Evolutionary conservation across 2,797 vertebrate genomes (phyloP), one percentile per base, ranked within the genome.

Genomic region (Rhadinocentrus ornatus): DNA sequence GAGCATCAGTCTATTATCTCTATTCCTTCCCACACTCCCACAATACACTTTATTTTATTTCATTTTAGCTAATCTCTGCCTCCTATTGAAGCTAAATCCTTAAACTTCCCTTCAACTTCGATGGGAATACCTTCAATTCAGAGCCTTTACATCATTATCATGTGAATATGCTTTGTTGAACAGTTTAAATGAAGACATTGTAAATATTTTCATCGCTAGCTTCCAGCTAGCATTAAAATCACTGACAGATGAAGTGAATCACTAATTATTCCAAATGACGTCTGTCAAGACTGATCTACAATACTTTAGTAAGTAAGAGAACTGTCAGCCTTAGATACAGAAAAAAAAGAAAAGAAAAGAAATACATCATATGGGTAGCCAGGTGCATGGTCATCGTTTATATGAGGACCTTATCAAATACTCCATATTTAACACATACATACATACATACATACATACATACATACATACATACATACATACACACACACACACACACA

Each of bases 1-100:
- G 59, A 68, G 44, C 20, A 16, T 5, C 0, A 3, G 13, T 66
- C 54, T 41, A 61, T 69, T 72, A 37, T 65, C 44, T 41, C 39
- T 41, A 6, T 34, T 69, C 52, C 52, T 10, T 34, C 66, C 53
- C 20, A 57, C 71, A 22, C 58, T 0, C n/a, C n/a, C 52, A 44
- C 41, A 27, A 52, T 12, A 2, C 7, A n/a, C 27, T 53, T 53
- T 13, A 53, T 12, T 54, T 54, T 27, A 16, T 15, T 4, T 29
- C 6, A 29, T 27, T 16, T 54, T 50, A 50, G 46, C 4, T 54
- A 7, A 29, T 8, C 20, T n/a, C 44, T n/a, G 15, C 22, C 22
- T 24, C 48, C 10, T 13, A 12, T 6, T 54, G 26, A 54, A 54
- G 26, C 52, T 54, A 8, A 29, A 18, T 54, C 26, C 26, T 54